Percentiles rank a stretch among this genome's conserved stretches.
These are phyloP conservation scores for Scartelaos histophorus DNA, from an alignment of 2,113 vertebrate genomes.

Conservation along the genomic window DNA sequence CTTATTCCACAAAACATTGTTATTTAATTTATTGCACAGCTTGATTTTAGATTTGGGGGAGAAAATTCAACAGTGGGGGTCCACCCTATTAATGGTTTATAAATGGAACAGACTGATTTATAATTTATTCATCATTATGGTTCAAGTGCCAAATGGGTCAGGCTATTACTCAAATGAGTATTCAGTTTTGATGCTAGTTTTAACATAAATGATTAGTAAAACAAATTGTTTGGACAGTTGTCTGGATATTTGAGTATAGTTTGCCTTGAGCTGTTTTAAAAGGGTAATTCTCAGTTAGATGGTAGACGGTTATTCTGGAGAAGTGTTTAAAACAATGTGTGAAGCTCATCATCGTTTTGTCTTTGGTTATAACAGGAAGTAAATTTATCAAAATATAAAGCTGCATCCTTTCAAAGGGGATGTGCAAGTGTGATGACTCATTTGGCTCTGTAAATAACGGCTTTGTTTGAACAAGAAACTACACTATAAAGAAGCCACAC, in stretches of 20 bases:
- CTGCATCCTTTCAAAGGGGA: slow-evolving; percentile 26
- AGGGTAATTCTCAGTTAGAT: not conserved
- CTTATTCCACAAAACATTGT: too few species aligned
- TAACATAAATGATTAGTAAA: too few species aligned
- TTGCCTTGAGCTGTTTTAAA: not conserved
- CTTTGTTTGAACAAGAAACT: not conserved
- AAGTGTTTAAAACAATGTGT: not conserved
- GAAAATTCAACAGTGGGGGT: too few species aligned
- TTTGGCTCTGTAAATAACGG: not conserved
- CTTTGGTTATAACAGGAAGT: slow-evolving; percentile 2
- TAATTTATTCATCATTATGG: too few species aligned
- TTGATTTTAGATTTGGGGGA: too few species aligned
- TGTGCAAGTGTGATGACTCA: not conserved
- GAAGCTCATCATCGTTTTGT: not conserved
- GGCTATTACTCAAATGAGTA: too few species aligned
- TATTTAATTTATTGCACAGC: too few species aligned
- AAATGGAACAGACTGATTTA: too few species aligned
- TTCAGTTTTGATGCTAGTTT: too few species aligned
- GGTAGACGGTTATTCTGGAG: not conserved
- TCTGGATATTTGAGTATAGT: not conserved
- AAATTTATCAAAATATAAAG: slow-evolving; percentile 10
- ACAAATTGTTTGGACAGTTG: too few species aligned
- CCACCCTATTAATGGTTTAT: too few species aligned
- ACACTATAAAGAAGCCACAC: not conserved
- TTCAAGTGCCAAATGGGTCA: too few species aligned